A percentile compares a stretch with the other conserved stretches of the same genome.
Conservation (phyloP, 1,140 invertebrate species). For the Diorhabda sublineata region DNA sequence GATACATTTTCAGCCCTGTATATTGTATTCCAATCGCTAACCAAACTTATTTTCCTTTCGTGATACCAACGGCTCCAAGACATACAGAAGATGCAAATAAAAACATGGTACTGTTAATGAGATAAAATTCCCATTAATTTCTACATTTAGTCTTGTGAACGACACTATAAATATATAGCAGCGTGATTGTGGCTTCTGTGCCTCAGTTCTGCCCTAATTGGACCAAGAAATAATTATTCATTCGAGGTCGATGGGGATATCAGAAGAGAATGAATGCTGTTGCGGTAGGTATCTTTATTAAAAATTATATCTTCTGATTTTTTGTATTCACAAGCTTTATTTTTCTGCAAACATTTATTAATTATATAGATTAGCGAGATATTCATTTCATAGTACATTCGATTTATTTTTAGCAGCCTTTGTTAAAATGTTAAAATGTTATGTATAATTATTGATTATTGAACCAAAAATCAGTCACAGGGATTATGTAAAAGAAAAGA, state of each 20-base stretch:
- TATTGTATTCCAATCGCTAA: not conserved
- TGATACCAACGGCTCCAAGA: conserved; percentile 9
- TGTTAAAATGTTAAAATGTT: too few relatives aligned
- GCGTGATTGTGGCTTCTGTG: conserved; percentile 35
- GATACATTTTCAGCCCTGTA: not conserved
- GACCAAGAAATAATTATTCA: conserved; percentile 39
- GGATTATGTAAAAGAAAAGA: too few relatives aligned
- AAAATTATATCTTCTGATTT: too few relatives aligned
- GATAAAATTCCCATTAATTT: conserved; percentile 41
- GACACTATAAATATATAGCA: conserved; percentile 40
- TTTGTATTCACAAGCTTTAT: too few relatives aligned
- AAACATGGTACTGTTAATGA: conserved; percentile 35
- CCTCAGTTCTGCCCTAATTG: conserved; percentile 33
- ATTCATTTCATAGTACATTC: too few relatives aligned
- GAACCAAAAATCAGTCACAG: too few relatives aligned
- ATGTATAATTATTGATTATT: too few relatives aligned
- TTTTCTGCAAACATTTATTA: too few relatives aligned
- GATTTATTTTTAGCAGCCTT: too few relatives aligned
- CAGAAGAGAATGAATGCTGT: too few relatives aligned
- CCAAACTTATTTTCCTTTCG: conserved; percentile 8
- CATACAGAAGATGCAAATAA: conserved; percentile 30
- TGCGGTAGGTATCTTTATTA: too few relatives aligned
- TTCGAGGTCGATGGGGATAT: not conserved
- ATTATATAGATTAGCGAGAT: too few relatives aligned
- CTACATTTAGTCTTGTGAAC: conserved; percentile 34